phyloP scores from a whole-genome alignment of 2,113 vertebrate species.

The Neofelis nebulosa region DNA sequence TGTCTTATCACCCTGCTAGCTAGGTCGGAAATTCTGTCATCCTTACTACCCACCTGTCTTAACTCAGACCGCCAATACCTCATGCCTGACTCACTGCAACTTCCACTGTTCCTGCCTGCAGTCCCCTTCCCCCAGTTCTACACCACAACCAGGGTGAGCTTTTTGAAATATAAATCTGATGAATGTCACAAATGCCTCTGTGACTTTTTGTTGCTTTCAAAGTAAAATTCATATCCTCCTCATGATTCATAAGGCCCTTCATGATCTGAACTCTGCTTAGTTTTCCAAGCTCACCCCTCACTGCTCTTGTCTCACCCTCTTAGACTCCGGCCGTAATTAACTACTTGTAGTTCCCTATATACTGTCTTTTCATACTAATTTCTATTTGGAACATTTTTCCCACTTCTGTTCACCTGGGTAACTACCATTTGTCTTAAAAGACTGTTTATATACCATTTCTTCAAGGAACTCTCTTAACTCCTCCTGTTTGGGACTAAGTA shows the following conservation, averaged over 20 bases:
- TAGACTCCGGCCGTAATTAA: neutral
- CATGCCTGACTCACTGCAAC: neutral
- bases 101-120: neutral
- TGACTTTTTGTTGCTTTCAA: slow-evolving; percentile 12
- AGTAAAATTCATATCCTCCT: neutral
- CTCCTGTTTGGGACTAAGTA: neutral
- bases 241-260: neutral
- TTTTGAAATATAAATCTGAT: neutral
- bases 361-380: neutral
- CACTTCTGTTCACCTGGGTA: neutral
- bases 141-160: neutral
- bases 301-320: neutral
- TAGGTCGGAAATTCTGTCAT: neutral
- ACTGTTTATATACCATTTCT: neutral
- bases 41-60: neutral
- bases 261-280: neutral
- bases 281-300: neutral
- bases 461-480: neutral
- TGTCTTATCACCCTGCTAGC: neutral
- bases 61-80: neutral
- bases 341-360: neutral
- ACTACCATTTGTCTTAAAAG: neutral
- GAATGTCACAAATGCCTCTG: neutral
- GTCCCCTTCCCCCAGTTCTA: neutral
- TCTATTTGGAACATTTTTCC: neutral